Percentiles rank a stretch among this genome's conserved stretches.
Evolutionary conservation across 2,113 vertebrate species (phyloP).

Genomic region (Laterallus jamaicensis): DNA sequence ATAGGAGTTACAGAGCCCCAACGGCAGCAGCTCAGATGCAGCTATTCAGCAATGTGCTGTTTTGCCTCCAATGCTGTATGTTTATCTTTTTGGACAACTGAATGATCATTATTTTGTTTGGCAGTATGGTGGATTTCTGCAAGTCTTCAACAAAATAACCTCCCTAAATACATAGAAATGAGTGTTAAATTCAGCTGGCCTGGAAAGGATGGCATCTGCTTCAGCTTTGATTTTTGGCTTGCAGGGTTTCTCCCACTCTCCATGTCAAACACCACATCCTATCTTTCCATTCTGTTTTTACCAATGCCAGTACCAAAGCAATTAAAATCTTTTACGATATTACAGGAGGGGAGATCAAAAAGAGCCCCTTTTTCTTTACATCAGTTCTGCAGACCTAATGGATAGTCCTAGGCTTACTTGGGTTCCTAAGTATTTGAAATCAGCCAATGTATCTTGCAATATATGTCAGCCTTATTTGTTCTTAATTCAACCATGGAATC

Average conservation of each 20-base stretch:
- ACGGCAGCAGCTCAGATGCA: background rate
- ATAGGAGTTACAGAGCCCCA: background rate
- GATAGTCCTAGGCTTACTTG: background rate
- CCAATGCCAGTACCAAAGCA: background rate
- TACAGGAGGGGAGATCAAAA: background rate
- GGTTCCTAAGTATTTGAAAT: background rate
- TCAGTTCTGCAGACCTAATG: background rate
- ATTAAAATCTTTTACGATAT: background rate
- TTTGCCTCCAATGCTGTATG: background rate
- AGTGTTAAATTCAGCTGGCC: slow-evolving; percentile 8
- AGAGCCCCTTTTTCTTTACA: background rate
- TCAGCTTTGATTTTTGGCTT: slow-evolving; percentile 2
- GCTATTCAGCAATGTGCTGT: background rate
- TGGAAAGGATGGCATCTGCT: slow-evolving; percentile 32
- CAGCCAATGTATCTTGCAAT: background rate
- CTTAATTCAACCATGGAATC: background rate
- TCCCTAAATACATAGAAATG: background rate
- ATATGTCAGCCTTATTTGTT: background rate
- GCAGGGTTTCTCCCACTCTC: background rate
- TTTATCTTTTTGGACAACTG: slow-evolving; percentile 32
- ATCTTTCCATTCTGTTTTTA: background rate
- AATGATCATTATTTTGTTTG: slow-evolving; percentile 40
- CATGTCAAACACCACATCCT: background rate
- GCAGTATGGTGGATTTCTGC: background rate
- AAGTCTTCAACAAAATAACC: slow-evolving; percentile 8